phyloP scores from a whole-genome alignment of 2,797 vertebrate genomes.

The Sebastes goodei region DNA sequence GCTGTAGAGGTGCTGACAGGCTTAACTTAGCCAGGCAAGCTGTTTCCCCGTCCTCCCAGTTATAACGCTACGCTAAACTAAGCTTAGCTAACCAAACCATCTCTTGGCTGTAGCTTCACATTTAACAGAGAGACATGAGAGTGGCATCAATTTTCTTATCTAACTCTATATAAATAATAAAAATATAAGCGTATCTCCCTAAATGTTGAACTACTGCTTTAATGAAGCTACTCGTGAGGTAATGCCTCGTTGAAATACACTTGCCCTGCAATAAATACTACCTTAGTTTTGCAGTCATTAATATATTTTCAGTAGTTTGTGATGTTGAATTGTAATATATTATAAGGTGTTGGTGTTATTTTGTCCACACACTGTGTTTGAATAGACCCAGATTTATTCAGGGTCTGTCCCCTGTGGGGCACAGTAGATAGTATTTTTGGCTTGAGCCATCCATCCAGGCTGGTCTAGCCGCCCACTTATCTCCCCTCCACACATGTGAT shows the following conservation, averaged over 20 bases:
- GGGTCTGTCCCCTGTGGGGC: conserved; percentile 32
- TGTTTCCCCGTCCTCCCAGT: not conserved
- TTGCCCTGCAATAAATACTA: not conserved
- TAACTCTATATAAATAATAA: not conserved
- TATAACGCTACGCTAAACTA: too few relatives aligned
- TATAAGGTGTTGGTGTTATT: not conserved
- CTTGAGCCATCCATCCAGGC: conserved; percentile 41
- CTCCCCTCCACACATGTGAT: conserved; percentile 64
- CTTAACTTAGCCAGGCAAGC: not conserved
- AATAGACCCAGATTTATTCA: conserved; percentile 34
- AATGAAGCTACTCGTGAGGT: not conserved
- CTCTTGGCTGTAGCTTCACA: too few relatives aligned
- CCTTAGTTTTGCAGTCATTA: not conserved
- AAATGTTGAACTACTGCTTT: not conserved
- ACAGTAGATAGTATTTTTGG: conserved; percentile 47
- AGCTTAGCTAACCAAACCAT: too few relatives aligned
- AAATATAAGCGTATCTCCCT: not conserved
- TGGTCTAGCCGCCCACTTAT: conserved; percentile 62
- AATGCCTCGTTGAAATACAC: not conserved
- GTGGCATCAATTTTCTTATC: not conserved
- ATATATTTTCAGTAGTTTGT: not conserved
- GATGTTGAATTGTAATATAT: not conserved
- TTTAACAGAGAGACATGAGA: too few relatives aligned
- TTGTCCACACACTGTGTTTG: conserved; percentile 27
- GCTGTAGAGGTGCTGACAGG: not conserved